Conservation (phyloP, 2,797 vertebrate genomes). For the Tapera naevia region DNA sequence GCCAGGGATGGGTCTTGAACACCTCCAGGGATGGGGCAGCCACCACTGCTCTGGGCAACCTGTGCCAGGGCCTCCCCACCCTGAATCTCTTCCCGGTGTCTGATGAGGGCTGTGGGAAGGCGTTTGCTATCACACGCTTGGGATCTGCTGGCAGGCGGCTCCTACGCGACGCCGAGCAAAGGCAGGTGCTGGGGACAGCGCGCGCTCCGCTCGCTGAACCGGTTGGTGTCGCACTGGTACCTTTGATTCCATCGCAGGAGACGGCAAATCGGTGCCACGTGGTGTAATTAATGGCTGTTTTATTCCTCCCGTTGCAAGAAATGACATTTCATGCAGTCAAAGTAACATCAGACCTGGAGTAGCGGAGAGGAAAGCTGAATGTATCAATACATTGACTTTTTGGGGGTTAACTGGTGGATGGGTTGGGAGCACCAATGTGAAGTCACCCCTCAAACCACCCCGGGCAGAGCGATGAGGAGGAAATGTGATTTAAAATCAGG, state of each 20-base stretch:
- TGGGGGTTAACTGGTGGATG: neutral
- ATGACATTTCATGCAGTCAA: neutral
- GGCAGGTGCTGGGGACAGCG: neutral
- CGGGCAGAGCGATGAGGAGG: fast-evolving
- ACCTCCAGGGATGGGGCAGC: no score
- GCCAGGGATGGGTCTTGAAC: no score
- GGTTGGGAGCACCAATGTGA: fast-evolving
- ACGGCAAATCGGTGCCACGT: neutral
- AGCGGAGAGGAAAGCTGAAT: neutral
- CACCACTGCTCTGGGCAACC: no score
- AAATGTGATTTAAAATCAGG: neutral
- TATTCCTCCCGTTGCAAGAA: constrained; percentile 25
- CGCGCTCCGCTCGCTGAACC: neutral
- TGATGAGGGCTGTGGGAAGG: neutral
- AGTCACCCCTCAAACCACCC: neutral
- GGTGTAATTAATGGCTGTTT: neutral
- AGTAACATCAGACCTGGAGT: neutral
- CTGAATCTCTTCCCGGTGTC: no score
- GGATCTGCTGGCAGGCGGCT: neutral
- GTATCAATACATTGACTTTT: fast-evolving
- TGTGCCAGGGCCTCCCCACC: no score
- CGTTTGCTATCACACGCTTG: neutral
- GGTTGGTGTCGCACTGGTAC: neutral
- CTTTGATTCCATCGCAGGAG: neutral
- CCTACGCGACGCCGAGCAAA: neutral